Percentiles rank a stretch among this genome's conserved stretches.
Conservation (phyloP, 2,113 vertebrate genomes). For the Strix aluco region DNA sequence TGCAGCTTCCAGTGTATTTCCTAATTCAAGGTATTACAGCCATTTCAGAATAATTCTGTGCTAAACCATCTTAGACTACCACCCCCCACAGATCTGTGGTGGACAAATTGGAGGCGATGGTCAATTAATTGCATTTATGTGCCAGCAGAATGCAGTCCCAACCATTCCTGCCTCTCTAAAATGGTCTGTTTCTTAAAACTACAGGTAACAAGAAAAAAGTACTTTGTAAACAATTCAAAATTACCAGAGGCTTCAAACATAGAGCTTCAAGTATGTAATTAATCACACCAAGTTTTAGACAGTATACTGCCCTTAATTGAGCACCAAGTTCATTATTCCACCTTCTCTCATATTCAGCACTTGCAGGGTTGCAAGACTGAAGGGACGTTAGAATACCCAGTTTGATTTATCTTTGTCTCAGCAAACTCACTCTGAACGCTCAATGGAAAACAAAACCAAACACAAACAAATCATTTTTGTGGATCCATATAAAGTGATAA, state of each 20-base stretch:
- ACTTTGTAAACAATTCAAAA: neutral
- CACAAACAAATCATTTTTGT: neutral
- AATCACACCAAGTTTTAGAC: neutral
- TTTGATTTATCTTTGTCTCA: neutral
- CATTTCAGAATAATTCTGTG: neutral
- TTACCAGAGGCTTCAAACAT: neutral
- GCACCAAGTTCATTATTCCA: fast-evolving
- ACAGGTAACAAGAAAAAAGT: neutral
- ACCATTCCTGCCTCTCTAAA: neutral
- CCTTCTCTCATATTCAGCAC: neutral
- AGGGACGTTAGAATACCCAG: neutral
- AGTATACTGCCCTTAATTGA: neutral
- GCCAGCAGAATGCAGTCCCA: neutral
- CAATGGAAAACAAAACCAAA: neutral
- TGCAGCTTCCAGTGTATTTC: neutral
- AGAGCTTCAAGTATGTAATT: neutral
- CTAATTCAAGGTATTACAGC: neutral
- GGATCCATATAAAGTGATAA: neutral
- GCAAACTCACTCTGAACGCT: neutral
- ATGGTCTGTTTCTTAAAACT: neutral
- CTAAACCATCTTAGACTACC: neutral
- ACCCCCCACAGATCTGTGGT: no score
- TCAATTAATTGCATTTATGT: neutral
- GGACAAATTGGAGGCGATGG: neutral
- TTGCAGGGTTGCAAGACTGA: neutral